Percentiles rank a stretch among this genome's conserved stretches.
These are phyloP conservation scores for Sycophila sp. DNA, from an alignment of 1,140 invertebrate genomes.

Conservation along the genomic window DNA sequence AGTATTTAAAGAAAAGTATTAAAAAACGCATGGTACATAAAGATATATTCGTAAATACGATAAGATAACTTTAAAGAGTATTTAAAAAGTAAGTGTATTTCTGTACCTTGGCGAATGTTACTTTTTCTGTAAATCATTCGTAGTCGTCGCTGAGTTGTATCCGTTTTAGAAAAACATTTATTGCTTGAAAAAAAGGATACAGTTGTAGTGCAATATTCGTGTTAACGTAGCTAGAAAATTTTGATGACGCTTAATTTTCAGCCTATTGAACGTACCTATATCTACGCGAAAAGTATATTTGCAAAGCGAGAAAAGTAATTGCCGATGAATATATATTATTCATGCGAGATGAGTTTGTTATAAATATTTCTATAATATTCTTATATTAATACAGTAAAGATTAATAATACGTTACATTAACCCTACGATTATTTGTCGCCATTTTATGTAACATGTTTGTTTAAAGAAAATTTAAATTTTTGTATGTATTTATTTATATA, in stretches of 20 bases:
- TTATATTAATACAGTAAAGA: neutral
- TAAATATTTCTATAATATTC: neutral
- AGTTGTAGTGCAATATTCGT: neutral
- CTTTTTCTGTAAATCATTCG: neutral
- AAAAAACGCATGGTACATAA: neutral
- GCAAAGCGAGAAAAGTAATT: slow-evolving; percentile 31
- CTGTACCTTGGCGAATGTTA: neutral
- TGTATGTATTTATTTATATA: no score
- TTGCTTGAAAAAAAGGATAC: neutral
- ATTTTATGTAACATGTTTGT: neutral
- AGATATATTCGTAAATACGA: neutral
- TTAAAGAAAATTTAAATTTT: no score
- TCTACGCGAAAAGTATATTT: no score
- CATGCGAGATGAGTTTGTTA: slow-evolving; percentile 35
- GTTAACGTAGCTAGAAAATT: neutral
- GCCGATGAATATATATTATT: slow-evolving; percentile 31
- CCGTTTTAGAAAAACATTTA: neutral
- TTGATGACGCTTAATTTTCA: slow-evolving; percentile 1
- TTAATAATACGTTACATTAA: no score
- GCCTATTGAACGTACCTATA: slow-evolving; percentile 33
- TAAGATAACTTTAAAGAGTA: neutral
- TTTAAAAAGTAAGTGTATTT: slow-evolving; percentile 21
- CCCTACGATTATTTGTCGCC: no score
- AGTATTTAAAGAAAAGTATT: slow-evolving; percentile 7
- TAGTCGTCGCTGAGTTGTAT: neutral